Evolutionary conservation across 1,140 invertebrate genomes (phyloP), one percentile per base, ranked within the genome.

Genomic region (Drosophila virilis): DNA sequence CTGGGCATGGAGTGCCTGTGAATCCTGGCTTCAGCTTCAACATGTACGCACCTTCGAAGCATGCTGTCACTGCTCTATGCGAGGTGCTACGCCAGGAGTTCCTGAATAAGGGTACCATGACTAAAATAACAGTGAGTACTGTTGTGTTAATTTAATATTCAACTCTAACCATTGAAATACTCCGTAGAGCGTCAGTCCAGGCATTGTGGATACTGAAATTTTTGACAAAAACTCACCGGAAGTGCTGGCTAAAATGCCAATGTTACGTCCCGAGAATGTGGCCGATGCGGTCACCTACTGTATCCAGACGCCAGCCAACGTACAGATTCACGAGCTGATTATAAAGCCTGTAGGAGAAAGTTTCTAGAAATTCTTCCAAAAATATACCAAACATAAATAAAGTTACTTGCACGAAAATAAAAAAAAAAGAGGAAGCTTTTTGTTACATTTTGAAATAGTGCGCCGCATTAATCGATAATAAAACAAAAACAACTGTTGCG

Each of bases 1-100:
- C 92, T 0, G 94, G 94, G 0, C 94, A 94, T 65, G 92, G 78
- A 38, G 78, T 94, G 0, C 93, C 94, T 0, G 17, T 38, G n/a
- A 43, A 68, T 38, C 17, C 76, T 4, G 65, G 70, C 8, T 13
- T 73, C 15, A 71, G 54, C 12, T 74, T 88, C 0, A 92, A 92
- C 32, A 93, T 95, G 68, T 95, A 95, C 89, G 79, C 93, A 5
- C 94, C 94, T 1, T 94, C 94, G 1, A 95, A 95, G 78, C 92
- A 93, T 83, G 94, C 94, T 3, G 92, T 95, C 2, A 94, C 92
- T 12, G 93, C 94, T 1, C 76, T 95, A 2, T 93, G 93, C 1
- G 94, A 95, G 78, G 93, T 94, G 17, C 84, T 95, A 3, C 91
- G 94, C 22, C 93, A 94, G 37, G 96, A 97, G 88, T 92, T 97